phyloP scores from a whole-genome alignment of 2,888 invertebrate genomes.

The Poecilus cupreus region DNA sequence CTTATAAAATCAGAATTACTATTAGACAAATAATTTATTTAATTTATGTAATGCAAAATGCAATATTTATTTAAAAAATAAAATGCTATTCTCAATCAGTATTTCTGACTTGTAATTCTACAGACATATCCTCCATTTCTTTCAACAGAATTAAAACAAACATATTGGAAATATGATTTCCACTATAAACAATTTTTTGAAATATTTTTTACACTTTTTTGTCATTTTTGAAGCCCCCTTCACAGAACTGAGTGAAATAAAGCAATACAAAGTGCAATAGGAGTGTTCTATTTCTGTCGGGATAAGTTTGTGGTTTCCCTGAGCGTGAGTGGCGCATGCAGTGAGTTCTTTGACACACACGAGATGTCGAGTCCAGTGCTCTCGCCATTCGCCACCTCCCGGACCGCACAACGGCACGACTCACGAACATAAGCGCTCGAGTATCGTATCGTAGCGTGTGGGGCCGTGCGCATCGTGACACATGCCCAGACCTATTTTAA shows the following conservation, averaged over 20 bases:
- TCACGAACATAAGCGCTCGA: not conserved
- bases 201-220: not conserved
- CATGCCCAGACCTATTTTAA: constrained; percentile 76
- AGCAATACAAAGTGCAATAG: not conserved
- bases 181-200: constrained; percentile 11
- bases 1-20: constrained; percentile 53
- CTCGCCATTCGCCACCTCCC: not conserved
- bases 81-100: constrained; percentile 57
- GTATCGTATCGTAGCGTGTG: constrained; percentile 57
- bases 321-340: not conserved
- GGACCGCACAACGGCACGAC: not conserved
- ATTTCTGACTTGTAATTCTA: constrained; percentile 54
- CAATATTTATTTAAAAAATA: constrained; percentile 58
- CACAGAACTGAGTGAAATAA: not conserved
- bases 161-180: constrained; percentile 10
- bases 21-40: constrained; percentile 56
- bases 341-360: constrained; percentile 52
- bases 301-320: not conserved
- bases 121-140: constrained; percentile 53
- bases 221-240: not conserved
- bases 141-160: constrained; percentile 37
- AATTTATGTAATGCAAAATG: constrained; percentile 58
- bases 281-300: constrained; percentile 30
- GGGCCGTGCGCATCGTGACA: constrained; percentile 76
- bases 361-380: constrained; percentile 26